Conservation (phyloP, 1,140 invertebrate genomes). For the Drosophila repleta region DNA sequence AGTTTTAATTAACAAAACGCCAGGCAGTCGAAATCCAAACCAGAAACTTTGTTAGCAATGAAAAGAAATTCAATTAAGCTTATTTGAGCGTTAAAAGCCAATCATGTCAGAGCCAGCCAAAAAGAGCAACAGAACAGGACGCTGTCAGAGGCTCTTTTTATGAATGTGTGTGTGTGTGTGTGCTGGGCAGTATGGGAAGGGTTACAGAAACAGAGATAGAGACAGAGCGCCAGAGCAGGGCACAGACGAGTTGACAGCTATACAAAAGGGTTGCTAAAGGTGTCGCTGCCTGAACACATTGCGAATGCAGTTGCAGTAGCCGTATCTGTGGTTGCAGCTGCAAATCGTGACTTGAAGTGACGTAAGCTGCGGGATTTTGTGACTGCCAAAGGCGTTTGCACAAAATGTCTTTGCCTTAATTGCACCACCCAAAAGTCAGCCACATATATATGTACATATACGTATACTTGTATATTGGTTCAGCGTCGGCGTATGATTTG, state of each 20-base stretch:
- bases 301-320: constrained; percentile 36
- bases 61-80: constrained; percentile 84
- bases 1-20: constrained; percentile 82
- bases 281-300: constrained; percentile 67
- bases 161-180: neutral
- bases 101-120: constrained; percentile 75
- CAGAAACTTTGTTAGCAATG: constrained; percentile 77
- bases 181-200: neutral
- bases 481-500: constrained; percentile 40
- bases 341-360: constrained; percentile 57
- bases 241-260: constrained; percentile 17
- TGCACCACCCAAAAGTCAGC: constrained; percentile 49
- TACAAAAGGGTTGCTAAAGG: constrained; percentile 69
- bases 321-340: constrained; percentile 45
- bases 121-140: constrained; percentile 63
- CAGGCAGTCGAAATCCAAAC: constrained; percentile 45
- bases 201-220: neutral
- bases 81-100: constrained; percentile 84
- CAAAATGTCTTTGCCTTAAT: constrained; percentile 63
- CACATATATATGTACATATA: constrained; percentile 23
- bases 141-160: neutral
- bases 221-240: no score
- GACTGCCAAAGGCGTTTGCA: constrained; percentile 61
- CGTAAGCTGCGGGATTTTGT: constrained; percentile 51
- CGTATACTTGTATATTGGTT: neutral